A percentile compares a stretch with the other conserved stretches of the same genome.
Conservation (phyloP, 2,113 vertebrate genomes). For the Myiozetetes cayanensis region DNA sequence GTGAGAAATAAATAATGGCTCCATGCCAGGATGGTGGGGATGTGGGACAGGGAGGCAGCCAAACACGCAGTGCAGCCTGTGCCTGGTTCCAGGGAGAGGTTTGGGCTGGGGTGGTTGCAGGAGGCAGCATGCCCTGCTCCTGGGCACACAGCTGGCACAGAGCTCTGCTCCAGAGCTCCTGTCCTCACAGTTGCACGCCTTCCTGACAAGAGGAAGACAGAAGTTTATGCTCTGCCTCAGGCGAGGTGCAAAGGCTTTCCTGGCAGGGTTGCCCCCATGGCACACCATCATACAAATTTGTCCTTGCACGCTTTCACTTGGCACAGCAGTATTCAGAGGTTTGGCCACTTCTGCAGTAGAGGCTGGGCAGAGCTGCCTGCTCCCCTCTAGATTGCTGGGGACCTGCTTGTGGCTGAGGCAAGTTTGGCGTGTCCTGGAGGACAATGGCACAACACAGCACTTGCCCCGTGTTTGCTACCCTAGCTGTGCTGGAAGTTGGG, state of each 20-base stretch:
- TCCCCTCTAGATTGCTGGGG: accelerated
- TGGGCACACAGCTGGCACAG: background rate
- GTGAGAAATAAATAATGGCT: background rate
- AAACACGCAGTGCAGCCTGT: background rate
- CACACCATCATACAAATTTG: background rate
- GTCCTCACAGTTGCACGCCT: background rate
- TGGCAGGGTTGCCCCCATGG: background rate
- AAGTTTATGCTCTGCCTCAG: background rate
- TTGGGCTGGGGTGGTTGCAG: accelerated
- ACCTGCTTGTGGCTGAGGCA: accelerated
- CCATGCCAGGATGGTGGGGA: background rate
- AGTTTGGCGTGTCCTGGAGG: background rate
- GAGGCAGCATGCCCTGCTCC: background rate
- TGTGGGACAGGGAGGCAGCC: background rate
- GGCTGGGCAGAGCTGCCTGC: background rate
- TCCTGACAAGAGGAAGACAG: background rate
- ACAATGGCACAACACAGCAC: accelerated
- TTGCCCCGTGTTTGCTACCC: accelerated
- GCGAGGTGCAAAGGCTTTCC: background rate
- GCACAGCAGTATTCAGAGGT: background rate
- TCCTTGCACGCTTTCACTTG: background rate
- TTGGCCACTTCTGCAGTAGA: background rate
- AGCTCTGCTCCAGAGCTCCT: background rate
- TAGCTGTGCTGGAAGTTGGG: accelerated
- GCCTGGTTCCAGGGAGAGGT: background rate